Percentiles rank a stretch among this genome's conserved stretches.
These are phyloP conservation scores for Prolemur simus DNA, from an alignment of 2,113 vertebrate genomes.

Conservation along the genomic window DNA sequence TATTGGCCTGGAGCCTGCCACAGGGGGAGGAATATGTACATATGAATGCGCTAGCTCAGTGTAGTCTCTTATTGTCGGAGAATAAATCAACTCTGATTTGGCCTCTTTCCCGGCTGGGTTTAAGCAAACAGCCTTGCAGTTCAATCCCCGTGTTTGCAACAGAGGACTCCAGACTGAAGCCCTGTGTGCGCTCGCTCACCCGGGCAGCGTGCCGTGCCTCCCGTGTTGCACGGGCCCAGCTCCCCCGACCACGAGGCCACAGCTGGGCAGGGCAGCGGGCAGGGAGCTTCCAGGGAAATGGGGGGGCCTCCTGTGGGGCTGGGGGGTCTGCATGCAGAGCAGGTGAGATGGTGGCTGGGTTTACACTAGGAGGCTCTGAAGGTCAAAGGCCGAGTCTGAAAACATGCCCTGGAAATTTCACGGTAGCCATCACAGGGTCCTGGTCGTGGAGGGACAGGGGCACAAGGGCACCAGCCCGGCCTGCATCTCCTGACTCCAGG, in stretches of 20 bases:
- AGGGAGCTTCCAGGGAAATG: accelerated
- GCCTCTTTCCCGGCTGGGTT: background rate
- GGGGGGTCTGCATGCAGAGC: accelerated
- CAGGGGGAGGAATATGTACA: background rate
- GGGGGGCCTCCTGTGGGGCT: accelerated
- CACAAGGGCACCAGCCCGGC: too few relatives aligned
- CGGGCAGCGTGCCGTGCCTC: accelerated
- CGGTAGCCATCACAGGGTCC: background rate
- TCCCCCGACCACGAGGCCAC: accelerated
- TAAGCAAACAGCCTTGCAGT: background rate
- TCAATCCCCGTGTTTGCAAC: background rate
- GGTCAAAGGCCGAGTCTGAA: background rate
- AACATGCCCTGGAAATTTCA: background rate
- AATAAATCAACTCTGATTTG: background rate
- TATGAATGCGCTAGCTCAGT: background rate
- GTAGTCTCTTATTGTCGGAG: background rate
- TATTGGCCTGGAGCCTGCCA: background rate
- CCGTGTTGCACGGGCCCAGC: background rate
- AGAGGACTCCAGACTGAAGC: background rate
- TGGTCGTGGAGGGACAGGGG: too few relatives aligned
- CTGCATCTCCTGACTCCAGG: background rate
- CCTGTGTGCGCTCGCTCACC: accelerated
- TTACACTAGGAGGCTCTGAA: background rate
- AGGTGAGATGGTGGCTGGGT: too few relatives aligned
- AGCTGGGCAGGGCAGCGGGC: background rate